Evolutionary conservation across 2,113 vertebrate species (phyloP).

Genomic region (Bubo bubo): DNA sequence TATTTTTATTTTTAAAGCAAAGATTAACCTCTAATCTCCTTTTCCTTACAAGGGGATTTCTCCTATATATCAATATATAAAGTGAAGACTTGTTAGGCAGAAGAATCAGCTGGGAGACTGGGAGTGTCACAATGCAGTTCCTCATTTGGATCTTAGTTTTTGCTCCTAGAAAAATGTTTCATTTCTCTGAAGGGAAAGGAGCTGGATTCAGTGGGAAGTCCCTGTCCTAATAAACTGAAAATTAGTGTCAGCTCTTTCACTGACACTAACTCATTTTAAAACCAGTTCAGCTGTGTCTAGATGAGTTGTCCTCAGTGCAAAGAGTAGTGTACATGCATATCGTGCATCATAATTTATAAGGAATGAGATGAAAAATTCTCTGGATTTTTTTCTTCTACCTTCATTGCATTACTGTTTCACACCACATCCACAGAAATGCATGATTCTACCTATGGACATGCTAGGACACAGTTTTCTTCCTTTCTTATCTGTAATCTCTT

Average conservation of each 20-base stretch:
- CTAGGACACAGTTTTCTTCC: neutral
- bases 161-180: neutral
- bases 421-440: neutral
- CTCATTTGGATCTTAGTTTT: neutral
- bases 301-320: neutral
- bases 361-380: neutral
- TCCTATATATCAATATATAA: neutral
- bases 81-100: neutral
- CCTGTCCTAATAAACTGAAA: neutral
- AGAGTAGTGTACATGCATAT: neutral
- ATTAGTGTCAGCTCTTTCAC: neutral
- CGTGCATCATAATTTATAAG: neutral
- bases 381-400: neutral
- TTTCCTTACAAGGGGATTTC: neutral
- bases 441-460: neutral
- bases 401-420: neutral
- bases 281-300: neutral
- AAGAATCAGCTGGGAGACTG: neutral
- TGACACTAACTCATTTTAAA: neutral
- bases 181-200: neutral
- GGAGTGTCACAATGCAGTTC: neutral
- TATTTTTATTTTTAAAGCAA: neutral
- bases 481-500: neutral
- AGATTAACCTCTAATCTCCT: neutral
- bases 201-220: fast-evolving